phyloP scores from a whole-genome alignment of 2,113 vertebrate genomes.

The Ophiodon elongatus region DNA sequence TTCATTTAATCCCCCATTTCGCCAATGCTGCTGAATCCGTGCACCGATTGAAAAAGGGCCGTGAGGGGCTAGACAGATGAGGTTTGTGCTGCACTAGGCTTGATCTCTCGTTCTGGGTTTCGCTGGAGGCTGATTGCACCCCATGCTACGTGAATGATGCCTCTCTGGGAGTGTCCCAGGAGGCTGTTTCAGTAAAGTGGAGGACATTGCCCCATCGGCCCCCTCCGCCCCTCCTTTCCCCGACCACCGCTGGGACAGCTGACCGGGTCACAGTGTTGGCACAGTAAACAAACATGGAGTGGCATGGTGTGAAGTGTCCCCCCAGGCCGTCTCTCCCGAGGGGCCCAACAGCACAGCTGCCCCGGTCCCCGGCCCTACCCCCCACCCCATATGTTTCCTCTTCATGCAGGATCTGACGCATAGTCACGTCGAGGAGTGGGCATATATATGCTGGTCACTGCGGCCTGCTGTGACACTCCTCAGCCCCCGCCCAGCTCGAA shows the following conservation, averaged over 20 bases:
- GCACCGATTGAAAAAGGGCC: slow-evolving; percentile 71
- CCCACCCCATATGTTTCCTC: slow-evolving; percentile 25
- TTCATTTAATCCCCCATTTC: slow-evolving; percentile 66
- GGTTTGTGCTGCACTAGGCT: slow-evolving; percentile 59
- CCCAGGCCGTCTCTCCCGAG: slow-evolving; percentile 46
- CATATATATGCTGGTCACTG: slow-evolving; percentile 38
- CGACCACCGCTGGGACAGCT: slow-evolving; percentile 47
- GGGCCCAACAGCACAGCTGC: slow-evolving; percentile 50
- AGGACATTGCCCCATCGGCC: slow-evolving; percentile 36
- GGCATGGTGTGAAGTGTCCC: slow-evolving; percentile 73
- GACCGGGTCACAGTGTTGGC: slow-evolving; percentile 73
- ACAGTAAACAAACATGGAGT: slow-evolving; percentile 74
- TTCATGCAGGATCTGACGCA: slow-evolving; percentile 24
- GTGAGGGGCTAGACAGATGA: slow-evolving; percentile 68
- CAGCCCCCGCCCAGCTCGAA: slow-evolving; percentile 28
- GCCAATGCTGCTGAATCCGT: slow-evolving; percentile 54
- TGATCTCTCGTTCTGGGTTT: slow-evolving; percentile 66
- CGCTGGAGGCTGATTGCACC: slow-evolving; percentile 66
- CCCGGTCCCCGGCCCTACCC: neutral
- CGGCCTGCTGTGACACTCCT: neutral
- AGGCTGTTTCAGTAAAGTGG: slow-evolving; percentile 62
- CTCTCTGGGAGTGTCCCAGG: slow-evolving; percentile 53
- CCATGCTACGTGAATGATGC: slow-evolving; percentile 68
- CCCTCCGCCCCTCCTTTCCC: neutral
- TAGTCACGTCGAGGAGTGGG: slow-evolving; percentile 39